Base-by-base conservation (phyloP, 2,888 invertebrate genomes). In the Eubasilissa splendida region DNA sequence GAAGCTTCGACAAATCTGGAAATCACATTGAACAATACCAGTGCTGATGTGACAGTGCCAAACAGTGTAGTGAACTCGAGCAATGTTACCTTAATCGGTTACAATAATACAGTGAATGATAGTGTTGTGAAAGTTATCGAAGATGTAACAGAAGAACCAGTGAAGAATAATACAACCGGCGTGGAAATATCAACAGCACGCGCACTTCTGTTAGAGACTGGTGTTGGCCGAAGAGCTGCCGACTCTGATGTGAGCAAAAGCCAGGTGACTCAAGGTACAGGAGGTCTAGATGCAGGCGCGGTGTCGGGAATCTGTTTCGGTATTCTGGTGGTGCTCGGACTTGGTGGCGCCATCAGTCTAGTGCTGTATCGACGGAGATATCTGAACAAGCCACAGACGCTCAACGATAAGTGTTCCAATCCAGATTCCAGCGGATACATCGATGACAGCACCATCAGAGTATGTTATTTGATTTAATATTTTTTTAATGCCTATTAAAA, bases 391-490 rank as follows among this genome's bases (percentile, higher is more conserved):
- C 96, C 96, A 10, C 96, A 96, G 89, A 95, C 96, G 81, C 89
- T 96, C 84, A 95, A 94, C 85, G 95, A 95, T 87, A 94, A 94
- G 85, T 94, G 94, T 87, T 96, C 96, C 85, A 96, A 96, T 87
- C 95, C 95, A 9, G 96, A 96, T 87, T 96, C 96, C 80, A 96
- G 95, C 86, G 96, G 96, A 85, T 96, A 96, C 86, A 94, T 96
- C 84, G 96, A 96, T 87, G 96, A 96, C 88, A 95, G 95, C 87
- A 96, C 95, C 86, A 93, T 96, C 87, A 92, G 96, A 90, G 96
- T 96, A 14, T 76, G 81, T 63, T 22, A 31, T 84, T 59, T 75
- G 76, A 84, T 85, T 83, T 63, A 31, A 63, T 4, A 33, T 12
- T 59, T 42, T 42, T 42, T 42, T 42, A 22, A 22, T 22, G 42